Base-by-base conservation (phyloP, 2,888 invertebrate genomes). In the Brachylomia viminalis region DNA sequence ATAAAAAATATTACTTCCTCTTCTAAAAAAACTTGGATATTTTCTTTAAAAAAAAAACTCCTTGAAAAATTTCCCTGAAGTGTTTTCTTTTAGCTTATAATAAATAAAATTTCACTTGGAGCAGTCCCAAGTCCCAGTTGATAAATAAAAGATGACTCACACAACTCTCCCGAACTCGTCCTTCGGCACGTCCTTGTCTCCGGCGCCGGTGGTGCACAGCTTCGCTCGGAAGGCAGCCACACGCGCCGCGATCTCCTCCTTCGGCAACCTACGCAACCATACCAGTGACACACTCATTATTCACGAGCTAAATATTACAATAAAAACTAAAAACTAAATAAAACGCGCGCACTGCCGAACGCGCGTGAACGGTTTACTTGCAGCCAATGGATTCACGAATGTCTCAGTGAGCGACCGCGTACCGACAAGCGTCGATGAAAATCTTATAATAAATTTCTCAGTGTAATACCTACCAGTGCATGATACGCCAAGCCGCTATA, bases 161-260 rank as follows among this genome's bases (percentile, higher is more conserved):
- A 97, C 97, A 91, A 98, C 97, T 94, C 99, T 97, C 72, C 99
- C 99, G 95, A 98, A 98, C 95, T 98, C 98, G 97, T 99, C 98
- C 89, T 97, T 97, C 65, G 97, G 97, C 90, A 97, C 96, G 90
- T 98, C 95, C 91, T 96, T 96, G 61, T 95, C 95, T 92, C 91
- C 94, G 91, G 91, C 94, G 93, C 91, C 95, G 62, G 92, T 97
- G 97, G 93, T 98, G 94, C 98, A 97, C 90, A 99, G 97, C 97
- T 99, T 98, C 90, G 97, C 97, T 77, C 99, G 97, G 96, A 98
- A 99, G 72, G 98, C 98, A 77, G 98, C 97, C 85, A 99, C 98
- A 92, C 99, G 98, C 90, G 97, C 97, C 86, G 98, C 98, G 83
- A 99, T 98, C 92, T 99, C 99, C 91, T 98, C 98, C 90, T 97